These are phyloP conservation scores for Nowickia ferox DNA, from an alignment of 2,888 invertebrate species.

Conservation along the genomic window DNA sequence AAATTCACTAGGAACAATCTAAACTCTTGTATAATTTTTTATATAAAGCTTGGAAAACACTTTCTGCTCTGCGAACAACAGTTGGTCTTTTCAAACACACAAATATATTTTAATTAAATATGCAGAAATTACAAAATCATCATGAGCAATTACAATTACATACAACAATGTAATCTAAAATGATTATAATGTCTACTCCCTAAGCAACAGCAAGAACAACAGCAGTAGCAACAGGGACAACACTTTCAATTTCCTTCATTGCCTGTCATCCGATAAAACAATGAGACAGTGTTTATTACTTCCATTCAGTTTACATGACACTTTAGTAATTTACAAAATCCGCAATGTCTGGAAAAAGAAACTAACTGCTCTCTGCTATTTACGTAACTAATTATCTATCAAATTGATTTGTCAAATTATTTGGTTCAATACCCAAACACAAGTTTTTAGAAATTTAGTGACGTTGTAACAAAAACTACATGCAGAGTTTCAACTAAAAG, in stretches of 20 bases:
- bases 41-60: neutral
- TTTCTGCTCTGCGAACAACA: neutral
- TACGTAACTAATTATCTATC: constrained; percentile 79
- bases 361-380: constrained; percentile 69
- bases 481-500: neutral
- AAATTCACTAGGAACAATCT: constrained; percentile 20
- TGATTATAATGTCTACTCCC: constrained; percentile 40
- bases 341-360: constrained; percentile 1
- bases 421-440: neutral
- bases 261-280: constrained; percentile 28
- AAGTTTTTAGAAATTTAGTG: neutral
- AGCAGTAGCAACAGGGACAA: constrained; percentile 12
- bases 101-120: constrained; percentile 69
- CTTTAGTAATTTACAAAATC: constrained; percentile 57
- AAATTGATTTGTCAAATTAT: constrained; percentile 80
- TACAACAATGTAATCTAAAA: constrained; percentile 25
- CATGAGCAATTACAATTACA: constrained; percentile 19
- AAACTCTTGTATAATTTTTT: neutral
- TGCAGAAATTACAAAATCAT: constrained; percentile 53
- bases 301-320: constrained; percentile 46
- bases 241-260: constrained; percentile 40
- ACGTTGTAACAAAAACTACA: neutral
- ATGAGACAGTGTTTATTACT: constrained; percentile 8
- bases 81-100: neutral
- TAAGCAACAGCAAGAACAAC: constrained; percentile 1